Evolutionary conservation across 2,113 vertebrate species (phyloP).

Genomic region (Synchiropus splendidus): DNA sequence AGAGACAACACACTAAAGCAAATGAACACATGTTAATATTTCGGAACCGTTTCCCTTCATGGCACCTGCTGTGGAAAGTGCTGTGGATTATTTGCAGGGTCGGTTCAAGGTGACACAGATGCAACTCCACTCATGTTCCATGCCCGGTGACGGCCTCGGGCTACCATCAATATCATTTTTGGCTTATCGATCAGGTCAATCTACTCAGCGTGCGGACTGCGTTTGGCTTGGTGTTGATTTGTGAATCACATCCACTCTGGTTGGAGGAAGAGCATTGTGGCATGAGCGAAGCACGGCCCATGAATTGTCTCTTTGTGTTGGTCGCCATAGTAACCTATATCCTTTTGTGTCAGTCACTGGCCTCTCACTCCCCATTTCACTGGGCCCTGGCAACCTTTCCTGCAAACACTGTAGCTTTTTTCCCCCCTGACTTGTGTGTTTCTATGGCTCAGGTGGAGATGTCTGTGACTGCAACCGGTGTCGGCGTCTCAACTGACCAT

Average conservation of each 20-base stretch:
- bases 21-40: too few species aligned
- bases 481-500: neutral
- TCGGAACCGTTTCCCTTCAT: too few species aligned
- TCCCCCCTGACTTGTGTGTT: neutral
- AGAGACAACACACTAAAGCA: too few species aligned
- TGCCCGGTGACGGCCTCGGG: too few species aligned
- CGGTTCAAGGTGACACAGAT: too few species aligned
- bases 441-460: conserved; percentile 36
- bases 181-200: too few species aligned
- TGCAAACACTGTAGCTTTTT: conserved; percentile 1
- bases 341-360: conserved; percentile 23
- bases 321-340: conserved; percentile 30
- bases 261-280: conserved; percentile 1
- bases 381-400: conserved; percentile 3
- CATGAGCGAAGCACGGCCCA: conserved; percentile 7
- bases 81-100: too few species aligned
- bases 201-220: too few species aligned
- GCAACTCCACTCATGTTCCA: too few species aligned
- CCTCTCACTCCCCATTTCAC: conserved; percentile 24
- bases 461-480: conserved; percentile 7
- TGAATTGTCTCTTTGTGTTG: conserved; percentile 26
- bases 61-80: too few species aligned
- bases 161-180: too few species aligned
- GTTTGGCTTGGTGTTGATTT: too few species aligned
- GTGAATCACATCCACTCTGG: neutral